phyloP scores from a whole-genome alignment of 2,113 vertebrate genomes.

The Aphyosemion australe region DNA sequence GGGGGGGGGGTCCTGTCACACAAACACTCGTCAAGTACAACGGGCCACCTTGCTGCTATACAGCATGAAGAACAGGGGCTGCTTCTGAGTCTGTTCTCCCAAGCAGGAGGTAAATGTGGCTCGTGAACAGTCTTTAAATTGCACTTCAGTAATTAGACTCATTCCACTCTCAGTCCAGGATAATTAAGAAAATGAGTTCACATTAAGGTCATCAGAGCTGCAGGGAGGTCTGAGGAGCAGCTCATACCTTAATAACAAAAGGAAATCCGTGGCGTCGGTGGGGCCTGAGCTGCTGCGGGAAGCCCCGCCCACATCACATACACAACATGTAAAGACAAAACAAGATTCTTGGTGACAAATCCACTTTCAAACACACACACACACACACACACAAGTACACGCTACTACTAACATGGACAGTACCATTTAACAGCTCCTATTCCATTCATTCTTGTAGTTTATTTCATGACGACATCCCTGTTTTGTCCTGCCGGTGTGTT shows the following conservation, averaged over 20 bases:
- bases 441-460: too few relatives aligned
- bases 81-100: constrained; percentile 24
- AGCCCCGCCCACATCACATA: too few relatives aligned
- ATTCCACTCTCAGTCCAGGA: constrained; percentile 25
- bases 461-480: too few relatives aligned
- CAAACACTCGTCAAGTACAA: constrained; percentile 9
- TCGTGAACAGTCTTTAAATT: constrained; percentile 32
- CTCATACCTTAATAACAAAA: constrained; percentile 30
- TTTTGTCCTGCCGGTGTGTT: too few relatives aligned
- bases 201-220: constrained; percentile 25
- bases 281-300: too few relatives aligned
- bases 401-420: too few relatives aligned
- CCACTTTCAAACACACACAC: too few relatives aligned
- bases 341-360: too few relatives aligned
- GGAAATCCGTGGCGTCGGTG: too few relatives aligned
- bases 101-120: constrained; percentile 10
- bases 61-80: constrained; percentile 30
- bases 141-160: constrained; percentile 48
- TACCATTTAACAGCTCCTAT: too few relatives aligned
- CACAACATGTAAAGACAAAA: too few relatives aligned
- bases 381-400: too few relatives aligned
- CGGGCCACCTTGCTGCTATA: constrained; percentile 23
- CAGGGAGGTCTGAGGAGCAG: constrained; percentile 12
- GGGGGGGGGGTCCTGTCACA: constrained; percentile 9
- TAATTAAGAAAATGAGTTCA: constrained; percentile 52